Base-by-base conservation (phyloP, 2,888 invertebrate genomes). In the Thumatha senex region DNA sequence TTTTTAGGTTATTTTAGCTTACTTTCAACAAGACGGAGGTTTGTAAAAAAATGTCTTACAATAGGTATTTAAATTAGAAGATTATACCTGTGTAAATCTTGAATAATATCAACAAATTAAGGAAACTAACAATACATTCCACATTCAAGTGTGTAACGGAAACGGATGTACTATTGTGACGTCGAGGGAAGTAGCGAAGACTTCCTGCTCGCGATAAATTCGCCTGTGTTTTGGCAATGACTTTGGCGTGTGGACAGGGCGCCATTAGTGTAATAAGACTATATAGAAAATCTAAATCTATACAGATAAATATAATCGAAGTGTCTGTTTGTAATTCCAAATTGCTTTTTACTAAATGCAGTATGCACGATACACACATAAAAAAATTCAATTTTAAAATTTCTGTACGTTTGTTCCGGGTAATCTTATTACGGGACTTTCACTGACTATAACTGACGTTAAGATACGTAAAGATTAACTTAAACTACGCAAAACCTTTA, bases 111-210 rank as follows among this genome's bases (percentile, higher is more conserved):
- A 74, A 71, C 72, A 75, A 66, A 60, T 60, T 61, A 70, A 78
- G 81, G 82, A 81, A 83, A 80, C 76, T 76, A 76, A 73, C 80
- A 79, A 76, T 85, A 77, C 70, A 82, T 82, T 78, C 75, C 57
- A 69, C 48, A 76, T 74, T 80, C 84, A 85, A 84, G 85, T 83
- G 78, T 79, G 70, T 71, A 61, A 63, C 74, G 89, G 89, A 90
- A 89, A 71, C 85, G 87, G 88, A 86, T 80, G 74, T 76, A 78
- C 86, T 81, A 87, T 88, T 89, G 87, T 86, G 83, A 86, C 80
- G 75, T 65, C 74, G 74, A 78, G 83, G 90, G 89, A 87, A 86
- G 82, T 78, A 83, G 82, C 78, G 75, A 88, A 88, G 90, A 90
- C 84, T 89, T 89, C 90, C 90, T 80, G 65, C 69, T 46, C 61